Base-by-base conservation (phyloP, 2,888 invertebrate species). In the Melanotus villosus region DNA sequence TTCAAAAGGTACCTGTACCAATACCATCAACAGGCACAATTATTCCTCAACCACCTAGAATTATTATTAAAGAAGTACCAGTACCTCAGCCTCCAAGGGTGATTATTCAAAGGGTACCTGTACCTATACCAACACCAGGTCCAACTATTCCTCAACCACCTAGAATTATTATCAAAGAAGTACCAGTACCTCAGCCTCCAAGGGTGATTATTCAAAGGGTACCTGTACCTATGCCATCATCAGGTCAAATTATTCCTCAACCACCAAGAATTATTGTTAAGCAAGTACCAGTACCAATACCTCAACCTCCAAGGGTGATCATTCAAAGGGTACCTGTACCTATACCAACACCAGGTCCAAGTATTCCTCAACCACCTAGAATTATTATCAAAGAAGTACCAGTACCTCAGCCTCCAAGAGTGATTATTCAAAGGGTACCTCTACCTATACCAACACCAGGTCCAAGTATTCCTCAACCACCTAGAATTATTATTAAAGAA, bases 71-170 rank as follows among this genome's bases (percentile, higher is more conserved):
- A 14, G 19, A 21, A 12, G 34, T 65, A 14, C 57, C 57, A 14
- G 23, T 65, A 10, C 6, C 34, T 0, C 23, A 34, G 14, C 65
- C 65, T 12, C 52, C 54, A 38, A 30, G 32, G 18, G 30, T 34
- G 18, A 47, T 68, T 14, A 34, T 58, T n/a, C 63, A 64, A 45
- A 45, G 56, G 18, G 57, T 63, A 10, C 63, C 63, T 16, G 23
- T 57, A 21, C 38, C 36, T 5, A n/a, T n/a, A n/a, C n/a, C n/a
- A n/a, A n/a, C n/a, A n/a, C n/a, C n/a, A n/a, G n/a, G n/a, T n/a
- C n/a, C n/a, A n/a, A n/a, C 50, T 16, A 52, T 19, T 45, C 2
- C 14, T 6, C 7, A 4, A 1, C 19, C 23, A 14, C 41, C 63
- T 4, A 32, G 43, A 34, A 47, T 65, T 18, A 41, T 57, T 16